Percentiles rank a stretch among this genome's conserved stretches.
phyloP scores from a whole-genome alignment of 2,113 vertebrate genomes.

The Conger conger region DNA sequence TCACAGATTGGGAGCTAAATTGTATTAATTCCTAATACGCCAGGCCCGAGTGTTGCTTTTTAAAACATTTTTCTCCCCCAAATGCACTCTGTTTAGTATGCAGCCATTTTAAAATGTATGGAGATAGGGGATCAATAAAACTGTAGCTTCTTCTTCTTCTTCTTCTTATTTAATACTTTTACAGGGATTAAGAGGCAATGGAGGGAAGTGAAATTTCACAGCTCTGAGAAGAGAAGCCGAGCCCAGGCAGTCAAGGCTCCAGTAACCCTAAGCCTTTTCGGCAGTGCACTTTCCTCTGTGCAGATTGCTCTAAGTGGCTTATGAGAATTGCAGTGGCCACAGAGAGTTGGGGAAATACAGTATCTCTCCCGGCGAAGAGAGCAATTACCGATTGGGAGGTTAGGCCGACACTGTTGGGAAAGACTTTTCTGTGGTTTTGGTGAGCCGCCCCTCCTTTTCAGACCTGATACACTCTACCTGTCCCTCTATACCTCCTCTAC shows the following conservation, averaged over 20 bases:
- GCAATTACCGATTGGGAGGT: conserved; percentile 12
- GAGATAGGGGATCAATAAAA: conserved; percentile 34
- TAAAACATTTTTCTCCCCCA: neutral
- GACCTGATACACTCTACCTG: conserved; percentile 55
- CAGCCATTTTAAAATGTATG: conserved; percentile 42
- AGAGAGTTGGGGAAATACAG: conserved; percentile 38
- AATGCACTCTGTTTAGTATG: conserved; percentile 12
- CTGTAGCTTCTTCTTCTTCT: conserved; percentile 48
- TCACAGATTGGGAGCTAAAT: conserved; percentile 40
- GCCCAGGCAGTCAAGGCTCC: conserved; percentile 52
- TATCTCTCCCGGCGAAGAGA: conserved; percentile 39
- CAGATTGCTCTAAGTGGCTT: conserved; percentile 66
- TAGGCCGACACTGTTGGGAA: neutral
- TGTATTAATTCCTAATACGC: conserved; percentile 28
- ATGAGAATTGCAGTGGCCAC: conserved; percentile 52
- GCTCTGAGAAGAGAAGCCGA: conserved; percentile 35
- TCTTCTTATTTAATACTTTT: conserved; percentile 57
- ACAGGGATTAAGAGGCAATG: conserved; percentile 52
- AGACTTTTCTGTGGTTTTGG: conserved; percentile 35
- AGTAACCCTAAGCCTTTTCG: conserved; percentile 58
- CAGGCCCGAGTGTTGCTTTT: conserved; percentile 43
- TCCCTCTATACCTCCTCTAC: conserved; percentile 57
- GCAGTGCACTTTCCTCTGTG: conserved; percentile 44
- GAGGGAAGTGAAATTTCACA: conserved; percentile 56
- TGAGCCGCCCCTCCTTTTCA: conserved; percentile 57